Percentiles rank a stretch among this genome's conserved stretches.
Conservation (phyloP, 1,140 invertebrate genomes). For the Diprion similis region DNA sequence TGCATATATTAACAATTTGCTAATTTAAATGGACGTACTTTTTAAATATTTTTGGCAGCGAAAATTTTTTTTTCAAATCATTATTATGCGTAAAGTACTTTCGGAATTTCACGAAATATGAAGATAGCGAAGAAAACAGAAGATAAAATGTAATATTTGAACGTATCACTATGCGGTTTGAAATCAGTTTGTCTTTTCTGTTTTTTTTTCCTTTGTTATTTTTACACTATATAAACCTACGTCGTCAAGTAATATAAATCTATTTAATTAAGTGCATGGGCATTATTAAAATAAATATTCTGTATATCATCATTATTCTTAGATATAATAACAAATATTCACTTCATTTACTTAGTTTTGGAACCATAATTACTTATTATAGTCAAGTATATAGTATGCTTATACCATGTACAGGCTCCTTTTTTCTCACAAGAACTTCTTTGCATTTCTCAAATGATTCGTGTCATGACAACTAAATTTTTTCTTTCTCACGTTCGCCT, state of each 20-base stretch:
- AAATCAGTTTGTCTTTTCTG: constrained; percentile 12
- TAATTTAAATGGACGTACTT: background rate
- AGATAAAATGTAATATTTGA: background rate
- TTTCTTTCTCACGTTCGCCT: background rate
- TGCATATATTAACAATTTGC: too few species aligned
- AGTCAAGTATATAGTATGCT: background rate
- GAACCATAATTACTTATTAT: background rate
- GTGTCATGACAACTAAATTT: background rate
- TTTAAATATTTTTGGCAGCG: background rate
- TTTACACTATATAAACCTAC: too few species aligned
- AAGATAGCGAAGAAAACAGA: background rate
- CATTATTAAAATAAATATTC: constrained; percentile 59
- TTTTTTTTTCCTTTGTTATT: background rate
- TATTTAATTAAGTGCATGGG: constrained; percentile 36
- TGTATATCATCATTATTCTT: constrained; percentile 44
- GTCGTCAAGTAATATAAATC: constrained; percentile 39
- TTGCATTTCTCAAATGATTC: constrained; percentile 15
- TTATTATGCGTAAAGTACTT: background rate
- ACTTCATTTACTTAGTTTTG: background rate
- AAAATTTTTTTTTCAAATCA: background rate
- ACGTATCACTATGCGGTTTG: too few species aligned
- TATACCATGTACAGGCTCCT: background rate
- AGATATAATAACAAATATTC: background rate
- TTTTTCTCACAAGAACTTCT: constrained; percentile 9
- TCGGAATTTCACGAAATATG: background rate